These are phyloP conservation scores for Synergus umbraculus DNA, from an alignment of 2,888 invertebrate genomes.

Conservation along the genomic window DNA sequence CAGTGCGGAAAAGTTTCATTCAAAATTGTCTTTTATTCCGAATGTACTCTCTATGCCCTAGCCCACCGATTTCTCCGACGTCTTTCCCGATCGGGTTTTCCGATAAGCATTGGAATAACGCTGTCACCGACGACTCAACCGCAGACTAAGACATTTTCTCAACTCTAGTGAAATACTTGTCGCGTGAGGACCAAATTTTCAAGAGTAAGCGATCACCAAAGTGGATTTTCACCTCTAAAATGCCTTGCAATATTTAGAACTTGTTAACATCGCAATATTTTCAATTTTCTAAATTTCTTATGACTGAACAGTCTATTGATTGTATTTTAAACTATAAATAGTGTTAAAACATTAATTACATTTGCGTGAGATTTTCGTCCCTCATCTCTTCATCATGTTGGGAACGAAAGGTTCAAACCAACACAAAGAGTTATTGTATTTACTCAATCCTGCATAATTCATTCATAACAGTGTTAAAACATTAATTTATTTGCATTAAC, in stretches of 20 bases:
- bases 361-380: too few species aligned
- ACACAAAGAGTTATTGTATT: too few species aligned
- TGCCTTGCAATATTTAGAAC: neutral
- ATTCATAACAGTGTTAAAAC: too few species aligned
- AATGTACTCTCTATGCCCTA: neutral
- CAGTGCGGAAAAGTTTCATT: slow-evolving; percentile 62
- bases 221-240: neutral
- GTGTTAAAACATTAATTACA: too few species aligned
- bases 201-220: neutral
- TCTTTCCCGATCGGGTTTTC: slow-evolving; percentile 60
- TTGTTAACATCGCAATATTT: too few species aligned
- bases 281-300: too few species aligned
- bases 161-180: slow-evolving; percentile 14
- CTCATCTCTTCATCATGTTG: too few species aligned
- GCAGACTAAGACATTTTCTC: slow-evolving; percentile 57
- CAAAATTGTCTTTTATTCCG: slow-evolving; percentile 69
- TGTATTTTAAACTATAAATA: too few species aligned
- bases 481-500: too few species aligned
- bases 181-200: neutral
- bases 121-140: slow-evolving; percentile 42
- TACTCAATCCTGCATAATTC: too few species aligned
- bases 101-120: slow-evolving; percentile 63
- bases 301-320: too few species aligned
- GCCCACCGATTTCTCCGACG: slow-evolving; percentile 49
- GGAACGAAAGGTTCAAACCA: too few species aligned